These are phyloP conservation scores for Taeniopygia guttata DNA, from an alignment of 2,797 vertebrate genomes.

Conservation along the genomic window DNA sequence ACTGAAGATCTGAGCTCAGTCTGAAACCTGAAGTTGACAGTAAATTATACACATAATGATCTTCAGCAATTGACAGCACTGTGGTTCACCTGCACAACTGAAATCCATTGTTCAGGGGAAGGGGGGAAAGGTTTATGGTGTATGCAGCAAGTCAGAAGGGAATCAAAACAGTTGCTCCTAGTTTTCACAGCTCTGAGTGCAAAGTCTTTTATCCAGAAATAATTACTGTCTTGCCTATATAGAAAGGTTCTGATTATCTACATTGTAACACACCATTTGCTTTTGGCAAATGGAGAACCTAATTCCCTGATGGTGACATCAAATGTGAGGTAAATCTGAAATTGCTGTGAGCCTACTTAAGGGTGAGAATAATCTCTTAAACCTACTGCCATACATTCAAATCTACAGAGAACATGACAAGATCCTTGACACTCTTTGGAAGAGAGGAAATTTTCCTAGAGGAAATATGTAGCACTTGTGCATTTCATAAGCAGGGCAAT, in stretches of 20 bases:
- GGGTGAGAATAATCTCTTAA: not conserved
- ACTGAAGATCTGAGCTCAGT: slow-evolving; percentile 15
- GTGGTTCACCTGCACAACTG: not conserved
- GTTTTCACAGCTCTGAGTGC: not conserved
- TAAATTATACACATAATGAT: not conserved
- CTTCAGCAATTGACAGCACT: not conserved
- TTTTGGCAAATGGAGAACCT: not conserved
- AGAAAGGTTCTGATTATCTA: not conserved
- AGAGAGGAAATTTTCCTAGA: not conserved
- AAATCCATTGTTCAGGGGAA: not conserved
- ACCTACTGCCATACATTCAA: not conserved
- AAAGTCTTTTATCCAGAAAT: not conserved
- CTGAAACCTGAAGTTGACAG: not conserved
- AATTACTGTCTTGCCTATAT: not conserved
- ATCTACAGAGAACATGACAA: not conserved
- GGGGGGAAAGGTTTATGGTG: rapidly evolving
- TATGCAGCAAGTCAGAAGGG: not conserved
- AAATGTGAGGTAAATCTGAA: not conserved
- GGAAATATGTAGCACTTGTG: not conserved
- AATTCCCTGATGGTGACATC: not conserved
- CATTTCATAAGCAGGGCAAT: not conserved
- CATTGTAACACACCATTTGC: not conserved
- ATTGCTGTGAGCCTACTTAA: not conserved
- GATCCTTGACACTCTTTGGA: not conserved
- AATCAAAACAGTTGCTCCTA: not conserved